phyloP scores from a whole-genome alignment of 2,113 vertebrate genomes.

The Lichenostomus cassidix region DNA sequence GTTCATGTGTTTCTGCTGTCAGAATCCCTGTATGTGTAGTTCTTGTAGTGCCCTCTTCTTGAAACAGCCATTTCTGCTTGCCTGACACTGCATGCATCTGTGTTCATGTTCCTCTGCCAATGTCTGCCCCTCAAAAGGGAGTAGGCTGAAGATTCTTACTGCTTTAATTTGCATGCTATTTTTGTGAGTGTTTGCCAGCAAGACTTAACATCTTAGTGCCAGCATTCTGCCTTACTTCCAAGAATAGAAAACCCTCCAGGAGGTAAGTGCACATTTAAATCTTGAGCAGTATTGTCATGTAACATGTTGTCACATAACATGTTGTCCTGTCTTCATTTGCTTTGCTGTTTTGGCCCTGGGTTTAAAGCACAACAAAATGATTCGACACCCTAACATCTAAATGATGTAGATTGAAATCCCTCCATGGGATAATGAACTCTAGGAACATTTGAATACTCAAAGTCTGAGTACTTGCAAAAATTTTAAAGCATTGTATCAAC shows the following conservation, averaged over 20 bases:
- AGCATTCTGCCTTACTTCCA: background rate
- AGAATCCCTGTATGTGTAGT: background rate
- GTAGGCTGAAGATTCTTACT: conserved; percentile 33
- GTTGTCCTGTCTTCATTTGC: conserved; percentile 9
- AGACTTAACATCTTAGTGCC: background rate
- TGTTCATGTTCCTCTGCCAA: background rate
- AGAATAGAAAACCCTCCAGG: background rate
- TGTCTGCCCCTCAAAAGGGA: background rate
- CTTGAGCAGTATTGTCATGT: background rate
- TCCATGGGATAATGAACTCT: background rate
- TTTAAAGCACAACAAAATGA: background rate
- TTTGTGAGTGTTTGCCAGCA: conserved; percentile 25
- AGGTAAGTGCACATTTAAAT: background rate
- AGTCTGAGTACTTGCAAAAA: background rate
- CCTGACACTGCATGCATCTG: conserved; percentile 25
- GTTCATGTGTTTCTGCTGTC: background rate
- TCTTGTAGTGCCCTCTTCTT: background rate
- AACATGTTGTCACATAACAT: background rate
- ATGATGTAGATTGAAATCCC: background rate
- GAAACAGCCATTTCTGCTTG: background rate
- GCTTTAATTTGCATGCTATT: conserved; percentile 26
- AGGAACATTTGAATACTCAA: background rate
- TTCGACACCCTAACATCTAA: background rate
- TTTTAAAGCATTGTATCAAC: background rate
- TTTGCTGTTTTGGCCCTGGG: conserved; percentile 45